These are phyloP conservation scores for Agonum fuliginosum DNA, from an alignment of 2,888 invertebrate species.

Conservation along the genomic window DNA sequence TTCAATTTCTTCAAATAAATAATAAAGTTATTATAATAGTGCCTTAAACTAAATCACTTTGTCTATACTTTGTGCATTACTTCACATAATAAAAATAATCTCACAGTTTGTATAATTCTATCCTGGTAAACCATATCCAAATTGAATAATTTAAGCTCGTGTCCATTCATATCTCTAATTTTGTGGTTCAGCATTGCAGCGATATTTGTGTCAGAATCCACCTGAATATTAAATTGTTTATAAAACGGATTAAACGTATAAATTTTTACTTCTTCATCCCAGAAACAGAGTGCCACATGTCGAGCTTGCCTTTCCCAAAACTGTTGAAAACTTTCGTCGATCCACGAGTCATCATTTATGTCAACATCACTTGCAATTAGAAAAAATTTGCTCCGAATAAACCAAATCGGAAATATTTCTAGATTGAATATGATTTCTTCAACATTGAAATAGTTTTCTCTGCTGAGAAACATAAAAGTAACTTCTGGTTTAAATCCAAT, in stretches of 20 bases:
- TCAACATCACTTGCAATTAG: background rate
- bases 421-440: conserved; percentile 36
- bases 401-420: background rate
- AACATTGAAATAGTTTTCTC: background rate
- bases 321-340: conserved; percentile 7
- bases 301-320: conserved; percentile 36
- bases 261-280: conserved; percentile 21
- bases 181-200: conserved; percentile 2
- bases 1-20: too few species aligned
- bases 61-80: too few species aligned
- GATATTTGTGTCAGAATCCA: background rate
- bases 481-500: background rate
- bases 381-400: conserved; percentile 27
- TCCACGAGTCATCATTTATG: background rate
- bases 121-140: conserved; percentile 1
- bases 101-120: conserved; percentile 6
- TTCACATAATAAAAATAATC: too few species aligned
- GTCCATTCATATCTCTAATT: conserved; percentile 22
- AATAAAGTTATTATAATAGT: too few species aligned
- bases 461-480: conserved; percentile 8
- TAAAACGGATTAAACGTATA: conserved; percentile 31
- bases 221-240: conserved; percentile 21
- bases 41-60: too few species aligned
- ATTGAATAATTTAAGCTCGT: background rate
- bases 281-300: conserved; percentile 12